Percentiles rank a stretch among this genome's conserved stretches.
Evolutionary conservation across 2,113 vertebrate species (phyloP).

Genomic region (Serinus canaria): DNA sequence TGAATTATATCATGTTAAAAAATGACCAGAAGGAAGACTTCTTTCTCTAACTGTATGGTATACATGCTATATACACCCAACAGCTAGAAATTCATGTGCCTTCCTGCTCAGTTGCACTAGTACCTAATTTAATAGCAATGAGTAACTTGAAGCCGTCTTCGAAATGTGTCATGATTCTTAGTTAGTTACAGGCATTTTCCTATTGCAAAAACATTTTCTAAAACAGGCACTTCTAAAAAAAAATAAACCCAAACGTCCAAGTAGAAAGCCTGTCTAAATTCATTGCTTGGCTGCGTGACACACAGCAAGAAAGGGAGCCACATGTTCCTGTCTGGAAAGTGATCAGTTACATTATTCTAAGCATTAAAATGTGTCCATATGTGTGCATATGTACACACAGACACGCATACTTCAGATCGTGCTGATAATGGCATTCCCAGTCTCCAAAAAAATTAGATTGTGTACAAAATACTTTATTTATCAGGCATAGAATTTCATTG

Average conservation of each 20-base stretch:
- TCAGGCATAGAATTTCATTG: background rate
- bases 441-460: background rate
- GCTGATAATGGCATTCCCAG: constrained; percentile 45
- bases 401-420: background rate
- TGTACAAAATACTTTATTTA: background rate
- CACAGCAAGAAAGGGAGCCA: constrained; percentile 49
- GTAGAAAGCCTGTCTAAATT: constrained; percentile 38
- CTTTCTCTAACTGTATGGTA: background rate
- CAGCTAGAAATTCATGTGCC: background rate
- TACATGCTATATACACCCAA: background rate
- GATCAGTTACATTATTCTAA: constrained; percentile 53
- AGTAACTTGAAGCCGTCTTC: background rate
- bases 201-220: constrained; percentile 17
- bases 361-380: constrained; percentile 27
- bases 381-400: background rate
- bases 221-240: background rate
- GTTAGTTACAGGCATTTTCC: constrained; percentile 12
- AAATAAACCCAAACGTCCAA: constrained; percentile 1
- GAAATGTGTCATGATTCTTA: background rate
- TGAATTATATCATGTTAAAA: background rate
- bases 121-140: background rate
- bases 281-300: constrained; percentile 39
- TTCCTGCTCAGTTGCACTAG: background rate
- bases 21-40: background rate
- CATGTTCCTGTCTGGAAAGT: constrained; percentile 57